Evolutionary conservation across 1,140 invertebrate species (phyloP), one percentile per base, ranked within the genome.

Genomic region (Atta texana): DNA sequence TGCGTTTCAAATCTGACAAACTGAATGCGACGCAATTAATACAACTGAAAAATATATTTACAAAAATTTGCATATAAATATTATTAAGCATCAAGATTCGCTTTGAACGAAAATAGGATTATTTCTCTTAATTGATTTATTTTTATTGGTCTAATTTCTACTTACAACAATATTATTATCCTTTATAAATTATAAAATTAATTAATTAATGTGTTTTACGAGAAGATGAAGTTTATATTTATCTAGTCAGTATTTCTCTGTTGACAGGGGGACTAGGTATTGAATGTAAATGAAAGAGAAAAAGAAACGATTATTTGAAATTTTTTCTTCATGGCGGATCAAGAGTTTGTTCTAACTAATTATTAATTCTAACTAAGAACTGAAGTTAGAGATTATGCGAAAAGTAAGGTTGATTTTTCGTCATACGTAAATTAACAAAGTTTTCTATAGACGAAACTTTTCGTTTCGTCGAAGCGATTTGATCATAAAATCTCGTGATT

Each of bases 381-480:
- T 24, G 14, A 57, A 72, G 7, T 57, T 28, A 34, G 24, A 59
- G 39, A 74, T 82, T 51, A 72, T 59, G 31, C 34, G 14, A 24
- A 34, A 74, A 49, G 34, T 69, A 39, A 72, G 55, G 12, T 12
- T 24, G 18, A 49, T 74, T 74, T 55, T 69, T 82, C 8, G 6
- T 10, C 68, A 31, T 49, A 44, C 18, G 34, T 16, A 72, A 74
- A 72, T 24, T 59, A 53, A 72, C 44, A 59, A 82, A 74, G 80
- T 82, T 72, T 28, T 72, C 18, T 59, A 24, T 39, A 4, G 5
- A 4, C 53, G 1, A 74, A 74, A 82, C 53, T 82, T 82, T 74
- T 4, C 34, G 24, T 24, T 24, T 24, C 16, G 28, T 72, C 68
- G 21, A 34, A 12, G 34, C 18, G 34, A 72, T 72, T 59, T 21